phyloP scores from a whole-genome alignment of 2,888 invertebrate species.

The Cheilosia variabilis region DNA sequence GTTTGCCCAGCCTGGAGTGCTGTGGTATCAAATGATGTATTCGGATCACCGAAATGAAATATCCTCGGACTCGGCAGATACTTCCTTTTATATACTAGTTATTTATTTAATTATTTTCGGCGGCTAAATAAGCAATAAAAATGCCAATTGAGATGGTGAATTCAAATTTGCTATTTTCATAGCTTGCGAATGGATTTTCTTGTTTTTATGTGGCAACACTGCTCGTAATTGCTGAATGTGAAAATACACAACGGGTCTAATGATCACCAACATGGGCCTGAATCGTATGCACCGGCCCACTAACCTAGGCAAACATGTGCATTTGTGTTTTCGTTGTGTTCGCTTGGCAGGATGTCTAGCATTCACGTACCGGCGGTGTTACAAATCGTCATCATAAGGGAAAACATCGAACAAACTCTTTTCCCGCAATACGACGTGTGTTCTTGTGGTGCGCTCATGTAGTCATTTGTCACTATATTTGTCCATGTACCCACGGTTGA shows the following conservation, averaged over 20 bases:
- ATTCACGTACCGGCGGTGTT: slow-evolving; percentile 9
- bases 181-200: no score
- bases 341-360: slow-evolving; percentile 62
- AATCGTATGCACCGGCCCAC: slow-evolving; percentile 31
- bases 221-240: slow-evolving; percentile 63
- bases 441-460: slow-evolving; percentile 60
- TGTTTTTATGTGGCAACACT: not conserved
- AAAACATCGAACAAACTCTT: slow-evolving; percentile 50
- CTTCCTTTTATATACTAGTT: no score
- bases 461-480: slow-evolving; percentile 67
- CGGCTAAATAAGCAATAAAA: no score
- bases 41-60: no score
- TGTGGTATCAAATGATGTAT: no score
- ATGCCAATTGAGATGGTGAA: no score
- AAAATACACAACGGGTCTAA: slow-evolving; percentile 64
- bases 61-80: no score
- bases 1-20: no score
- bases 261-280: slow-evolving; percentile 47
- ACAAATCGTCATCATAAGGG: slow-evolving; percentile 72
- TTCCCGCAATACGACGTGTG: slow-evolving; percentile 27
- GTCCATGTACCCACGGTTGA: slow-evolving; percentile 65
- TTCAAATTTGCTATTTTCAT: no score
- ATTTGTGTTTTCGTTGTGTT: slow-evolving; percentile 44
- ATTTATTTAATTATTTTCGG: no score
- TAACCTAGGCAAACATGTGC: slow-evolving; percentile 53